Conservation (phyloP, 2,888 invertebrate genomes). For the Amblyteles armatorius region DNA sequence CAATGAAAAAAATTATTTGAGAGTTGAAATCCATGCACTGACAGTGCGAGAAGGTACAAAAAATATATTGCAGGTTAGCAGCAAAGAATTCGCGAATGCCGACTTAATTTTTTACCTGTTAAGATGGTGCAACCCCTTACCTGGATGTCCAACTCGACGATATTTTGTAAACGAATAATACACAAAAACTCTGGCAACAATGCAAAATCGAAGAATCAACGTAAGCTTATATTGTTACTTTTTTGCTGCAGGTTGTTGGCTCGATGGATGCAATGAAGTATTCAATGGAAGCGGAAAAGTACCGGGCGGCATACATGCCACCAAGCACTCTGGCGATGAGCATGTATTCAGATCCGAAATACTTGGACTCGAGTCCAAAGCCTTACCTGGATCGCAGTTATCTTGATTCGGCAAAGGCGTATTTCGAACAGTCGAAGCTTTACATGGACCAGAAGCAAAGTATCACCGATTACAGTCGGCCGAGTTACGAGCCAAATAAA, state of each 20-base stretch:
- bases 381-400: conserved; percentile 88
- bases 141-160: background rate
- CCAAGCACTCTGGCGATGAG: conserved; percentile 88
- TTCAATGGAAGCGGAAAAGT: conserved; percentile 91
- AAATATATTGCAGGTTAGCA: no score
- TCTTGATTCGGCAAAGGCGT: conserved; percentile 91
- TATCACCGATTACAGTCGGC: conserved; percentile 89
- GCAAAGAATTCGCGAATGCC: no score
- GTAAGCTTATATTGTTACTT: background rate
- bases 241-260: conserved; percentile 88
- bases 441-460: conserved; percentile 89
- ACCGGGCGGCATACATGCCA: conserved; percentile 89
- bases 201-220: background rate
- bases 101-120: no score
- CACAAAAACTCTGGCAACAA: background rate
- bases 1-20: no score
- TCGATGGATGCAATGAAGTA: conserved; percentile 93
- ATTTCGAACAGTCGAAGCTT: conserved; percentile 89
- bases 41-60: no score
- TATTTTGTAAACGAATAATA: background rate
- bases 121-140: no score
- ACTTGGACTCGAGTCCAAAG: conserved; percentile 87
- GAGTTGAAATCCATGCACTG: no score
- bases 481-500: conserved; percentile 88
- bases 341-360: conserved; percentile 91